A percentile compares a stretch with the other conserved stretches of the same genome.
phyloP scores from a whole-genome alignment of 2,888 invertebrate genomes.

The Hypselothyrea guttata region DNA sequence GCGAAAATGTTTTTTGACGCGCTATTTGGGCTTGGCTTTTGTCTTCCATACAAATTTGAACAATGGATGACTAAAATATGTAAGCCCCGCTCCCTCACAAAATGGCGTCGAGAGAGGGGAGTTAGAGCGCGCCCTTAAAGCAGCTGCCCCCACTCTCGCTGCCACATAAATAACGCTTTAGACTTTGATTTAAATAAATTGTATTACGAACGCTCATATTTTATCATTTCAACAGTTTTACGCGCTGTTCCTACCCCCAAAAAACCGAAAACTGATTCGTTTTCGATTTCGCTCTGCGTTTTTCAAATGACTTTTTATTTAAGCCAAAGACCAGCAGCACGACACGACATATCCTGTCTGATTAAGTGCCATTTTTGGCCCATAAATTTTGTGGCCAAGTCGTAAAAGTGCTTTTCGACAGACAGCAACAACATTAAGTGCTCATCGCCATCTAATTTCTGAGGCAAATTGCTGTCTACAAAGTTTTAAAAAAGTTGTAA shows the following conservation, averaged over 20 bases:
- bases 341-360: constrained; percentile 48
- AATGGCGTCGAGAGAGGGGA: not conserved
- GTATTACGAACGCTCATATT: constrained; percentile 76
- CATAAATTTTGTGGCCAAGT: constrained; percentile 58
- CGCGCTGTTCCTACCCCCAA: constrained; percentile 10
- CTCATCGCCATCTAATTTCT: constrained; percentile 1
- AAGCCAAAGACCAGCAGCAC: constrained; percentile 21
- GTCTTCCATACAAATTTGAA: constrained; percentile 68
- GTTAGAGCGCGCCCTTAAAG: not conserved
- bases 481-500: not conserved
- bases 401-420: constrained; percentile 34
- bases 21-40: constrained; percentile 77
- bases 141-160: constrained; percentile 15
- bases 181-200: constrained; percentile 81
- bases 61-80: constrained; percentile 67
- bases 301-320: constrained; percentile 30
- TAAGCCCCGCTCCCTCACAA: constrained; percentile 10
- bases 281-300: constrained; percentile 50
- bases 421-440: constrained; percentile 14
- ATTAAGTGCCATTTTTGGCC: constrained; percentile 52
- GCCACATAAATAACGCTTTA: constrained; percentile 80
- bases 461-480: too few species aligned
- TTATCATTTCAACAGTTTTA: constrained; percentile 72
- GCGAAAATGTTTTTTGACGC: constrained; percentile 71
- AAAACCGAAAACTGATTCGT: constrained; percentile 34